A percentile compares a stretch with the other conserved stretches of the same genome.
Evolutionary conservation across 2,888 invertebrate species (phyloP).

Genomic region (Amaurobius ferox): DNA sequence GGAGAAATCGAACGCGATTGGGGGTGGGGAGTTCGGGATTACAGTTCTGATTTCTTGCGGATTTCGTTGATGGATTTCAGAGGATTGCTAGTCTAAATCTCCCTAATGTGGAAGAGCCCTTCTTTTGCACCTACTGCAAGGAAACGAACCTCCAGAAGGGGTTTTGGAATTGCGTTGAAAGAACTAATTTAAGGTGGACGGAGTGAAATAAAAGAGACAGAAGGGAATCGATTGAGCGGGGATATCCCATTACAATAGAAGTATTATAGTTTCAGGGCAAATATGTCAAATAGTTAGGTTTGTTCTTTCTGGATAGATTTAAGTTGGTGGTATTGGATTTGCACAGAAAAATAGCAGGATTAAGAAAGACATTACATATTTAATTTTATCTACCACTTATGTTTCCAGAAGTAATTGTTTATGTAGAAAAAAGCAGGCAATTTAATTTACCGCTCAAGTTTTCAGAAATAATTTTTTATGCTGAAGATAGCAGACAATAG

Average conservation of each 20-base stretch:
- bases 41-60: slow-evolving; percentile 3
- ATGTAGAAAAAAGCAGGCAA: no score
- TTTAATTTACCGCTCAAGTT: no score
- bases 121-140: neutral
- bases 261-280: neutral
- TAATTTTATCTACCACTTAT: no score
- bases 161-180: neutral
- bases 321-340: no score
- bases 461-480: no score
- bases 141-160: neutral
- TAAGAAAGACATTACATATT: no score
- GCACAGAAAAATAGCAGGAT: no score
- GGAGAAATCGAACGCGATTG: neutral
- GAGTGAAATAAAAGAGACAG: neutral
- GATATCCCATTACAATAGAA: neutral
- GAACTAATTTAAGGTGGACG: slow-evolving; percentile 12
- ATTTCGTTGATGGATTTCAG: slow-evolving; percentile 11
- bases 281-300: neutral
- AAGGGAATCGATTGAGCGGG: neutral
- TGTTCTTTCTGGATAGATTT: neutral
- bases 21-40: neutral
- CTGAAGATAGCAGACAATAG: no score
- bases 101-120: neutral
- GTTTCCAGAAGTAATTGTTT: no score
- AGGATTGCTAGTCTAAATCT: slow-evolving; percentile 5